Base-by-base conservation (phyloP, 2,888 invertebrate species). In the Diarsia rubi region DNA sequence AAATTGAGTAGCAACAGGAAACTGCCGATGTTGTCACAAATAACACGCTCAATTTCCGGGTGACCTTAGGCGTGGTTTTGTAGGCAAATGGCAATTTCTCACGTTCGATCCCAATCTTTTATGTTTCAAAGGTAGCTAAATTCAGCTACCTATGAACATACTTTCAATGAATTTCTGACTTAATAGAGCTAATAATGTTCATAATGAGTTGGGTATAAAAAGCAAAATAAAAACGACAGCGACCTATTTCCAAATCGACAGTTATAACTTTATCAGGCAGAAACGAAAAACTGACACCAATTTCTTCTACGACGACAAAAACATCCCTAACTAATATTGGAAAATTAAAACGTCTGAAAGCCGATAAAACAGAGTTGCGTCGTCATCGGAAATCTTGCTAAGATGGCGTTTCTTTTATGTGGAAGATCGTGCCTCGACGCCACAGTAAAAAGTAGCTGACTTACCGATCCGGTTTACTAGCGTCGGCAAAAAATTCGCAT, bases 401-500 rank as follows among this genome's bases (percentile, higher is more conserved):
- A 83, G 82, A 84, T 82, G 75, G 86, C 90, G 83, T 85, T 89
- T 88, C 91, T 88, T 90, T 90, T 89, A 89, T 89, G 86, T 86
- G 79, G 78, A 83, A 78, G 86, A 88, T 84, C 88, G 86, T 88
- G 87, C 75, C 84, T 83, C 84, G 76, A 73, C 79, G 85, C 86
- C 90, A 80, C 85, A 75, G 87, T 88, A 89, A 89, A 89, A 89
- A 90, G 82, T 86, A 82, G 90, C 90, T 89, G 90, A 90, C 85
- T 84, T 75, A 81, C 81, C 82, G 85, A 86, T 81, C 84, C 85
- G 82, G 85, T 86, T 86, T 85, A 81, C 78, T 89, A 80, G 81
- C 84, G 80, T 84, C 78, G 73, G 82, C 88, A 83, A 86, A 89
- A 88, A 84, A 79, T 54, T 79, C 59, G 80, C 65, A 62, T 82